phyloP scores from a whole-genome alignment of 1,140 invertebrate genomes.

The Tribolium castaneum region DNA sequence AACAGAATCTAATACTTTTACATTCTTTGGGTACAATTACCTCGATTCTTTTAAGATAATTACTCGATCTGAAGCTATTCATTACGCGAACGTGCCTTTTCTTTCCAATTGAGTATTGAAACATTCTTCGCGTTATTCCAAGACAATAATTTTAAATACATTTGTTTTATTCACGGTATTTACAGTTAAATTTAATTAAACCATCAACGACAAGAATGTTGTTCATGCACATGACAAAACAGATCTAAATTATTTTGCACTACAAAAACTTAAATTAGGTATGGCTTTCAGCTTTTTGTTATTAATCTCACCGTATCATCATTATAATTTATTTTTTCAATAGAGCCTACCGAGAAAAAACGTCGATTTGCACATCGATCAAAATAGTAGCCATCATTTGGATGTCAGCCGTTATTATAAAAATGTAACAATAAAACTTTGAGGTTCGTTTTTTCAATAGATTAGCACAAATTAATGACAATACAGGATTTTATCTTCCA shows the following conservation, averaged over 20 bases:
- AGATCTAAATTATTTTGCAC: neutral
- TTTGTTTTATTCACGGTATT: neutral
- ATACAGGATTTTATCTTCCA: too few species aligned
- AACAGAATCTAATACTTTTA: too few species aligned
- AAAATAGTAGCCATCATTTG: neutral
- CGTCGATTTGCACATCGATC: neutral
- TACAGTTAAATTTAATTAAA: neutral
- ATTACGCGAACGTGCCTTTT: too few species aligned
- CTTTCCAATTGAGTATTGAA: too few species aligned
- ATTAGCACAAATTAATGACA: too few species aligned
- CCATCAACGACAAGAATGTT: neutral
- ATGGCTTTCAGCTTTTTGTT: neutral
- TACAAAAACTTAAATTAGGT: neutral
- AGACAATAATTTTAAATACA: neutral
- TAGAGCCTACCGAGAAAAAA: neutral
- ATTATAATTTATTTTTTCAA: neutral
- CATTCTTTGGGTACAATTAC: too few species aligned
- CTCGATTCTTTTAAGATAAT: too few species aligned
- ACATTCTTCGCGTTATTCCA: too few species aligned
- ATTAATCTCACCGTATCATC: neutral
- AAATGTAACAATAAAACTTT: neutral
- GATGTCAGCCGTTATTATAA: neutral
- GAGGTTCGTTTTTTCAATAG: too few species aligned
- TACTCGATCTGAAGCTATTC: too few species aligned
- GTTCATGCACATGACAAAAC: neutral